A percentile compares a stretch with the other conserved stretches of the same genome.
These are phyloP conservation scores for western clawed frog (Xenopus tropicalis) DNA, from an alignment of 2,113 vertebrate genomes.

Conservation along the genomic window UCB_Xtro_10.0 CM004445.2:7003501-7004000, in stretches of 20 bases:
- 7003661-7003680: too few species aligned
- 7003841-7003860: constrained; percentile 25
- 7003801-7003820: constrained; percentile 29
- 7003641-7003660: too few species aligned
- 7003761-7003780: constrained; percentile 9
- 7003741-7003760: constrained; percentile 39
- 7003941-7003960: constrained; percentile 38
- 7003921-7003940: constrained; percentile 27
- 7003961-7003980: constrained; percentile 36
- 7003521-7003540: too few species aligned
- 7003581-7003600: too few species aligned
- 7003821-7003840: constrained; percentile 30
- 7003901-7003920: constrained; percentile 17
- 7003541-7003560: too few species aligned
- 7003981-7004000: constrained; percentile 10
- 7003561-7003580: too few species aligned
- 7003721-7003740: constrained; percentile 9
- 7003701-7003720: constrained; percentile 1
- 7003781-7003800: constrained; percentile 29
- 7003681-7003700: too few species aligned
- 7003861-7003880: constrained; percentile 14
- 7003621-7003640: too few species aligned
- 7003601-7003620: too few species aligned
- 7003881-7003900: background rate
- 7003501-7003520: too few species aligned